Percentiles rank a stretch among this genome's conserved stretches.
Evolutionary conservation across 2,113 vertebrate species (phyloP).

Genomic region (Phocoena sinus): DNA sequence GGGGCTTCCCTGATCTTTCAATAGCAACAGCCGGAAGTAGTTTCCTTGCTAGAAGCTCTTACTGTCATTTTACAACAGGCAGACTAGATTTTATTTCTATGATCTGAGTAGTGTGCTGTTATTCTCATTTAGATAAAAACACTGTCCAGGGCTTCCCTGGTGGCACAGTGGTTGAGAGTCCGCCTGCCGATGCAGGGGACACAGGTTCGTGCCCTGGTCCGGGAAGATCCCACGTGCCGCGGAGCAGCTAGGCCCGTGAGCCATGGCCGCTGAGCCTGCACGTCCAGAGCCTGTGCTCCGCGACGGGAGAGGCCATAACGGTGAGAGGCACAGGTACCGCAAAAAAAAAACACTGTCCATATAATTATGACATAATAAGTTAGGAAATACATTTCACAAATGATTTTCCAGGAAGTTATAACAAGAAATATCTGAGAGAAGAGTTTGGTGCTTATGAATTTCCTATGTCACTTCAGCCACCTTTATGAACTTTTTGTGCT

Average conservation of each 20-base stretch:
- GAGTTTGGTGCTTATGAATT: not conserved
- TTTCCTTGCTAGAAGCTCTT: not conserved
- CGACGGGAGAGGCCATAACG: too few relatives aligned
- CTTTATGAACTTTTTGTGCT: not conserved
- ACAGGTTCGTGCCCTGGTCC: too few relatives aligned
- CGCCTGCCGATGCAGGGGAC: too few relatives aligned
- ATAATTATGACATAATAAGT: not conserved
- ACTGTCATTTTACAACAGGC: not conserved
- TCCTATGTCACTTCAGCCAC: not conserved
- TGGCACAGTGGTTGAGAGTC: too few relatives aligned
- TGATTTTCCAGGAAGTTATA: not conserved
- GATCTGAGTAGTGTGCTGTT: not conserved
- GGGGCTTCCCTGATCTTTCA: not conserved
- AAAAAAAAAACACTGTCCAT: not conserved
- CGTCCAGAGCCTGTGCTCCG: too few relatives aligned
- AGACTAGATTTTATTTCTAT: not conserved
- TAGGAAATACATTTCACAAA: not conserved
- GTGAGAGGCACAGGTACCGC: too few relatives aligned
- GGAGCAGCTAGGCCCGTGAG: too few relatives aligned
- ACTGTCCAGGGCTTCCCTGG: too few relatives aligned
- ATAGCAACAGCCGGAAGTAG: not conserved
- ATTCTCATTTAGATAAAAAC: constrained; percentile 23
- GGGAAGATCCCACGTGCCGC: too few relatives aligned
- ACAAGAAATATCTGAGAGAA: not conserved
- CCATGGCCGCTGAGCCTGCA: too few relatives aligned